Conservation (phyloP, 1,140 invertebrate genomes). For the Drosophila cardini region DNA sequence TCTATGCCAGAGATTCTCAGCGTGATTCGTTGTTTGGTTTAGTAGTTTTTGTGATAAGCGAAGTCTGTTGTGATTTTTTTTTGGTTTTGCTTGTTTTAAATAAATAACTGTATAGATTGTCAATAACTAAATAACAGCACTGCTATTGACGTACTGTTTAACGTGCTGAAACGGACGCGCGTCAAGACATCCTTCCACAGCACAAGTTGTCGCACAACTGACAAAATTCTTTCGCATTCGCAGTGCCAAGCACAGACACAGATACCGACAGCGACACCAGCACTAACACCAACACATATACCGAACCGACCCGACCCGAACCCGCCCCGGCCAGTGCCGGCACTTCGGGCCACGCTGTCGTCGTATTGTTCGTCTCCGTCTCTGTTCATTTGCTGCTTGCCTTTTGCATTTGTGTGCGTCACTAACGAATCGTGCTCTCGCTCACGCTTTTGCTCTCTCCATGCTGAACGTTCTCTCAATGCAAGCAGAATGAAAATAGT, state of each 20-base stretch:
- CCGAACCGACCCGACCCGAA: not conserved
- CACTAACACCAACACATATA: not conserved
- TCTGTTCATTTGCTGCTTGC: slow-evolving; percentile 46
- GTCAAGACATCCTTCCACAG: slow-evolving; percentile 77
- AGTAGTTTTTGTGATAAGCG: slow-evolving; percentile 47
- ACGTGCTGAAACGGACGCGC: slow-evolving; percentile 64
- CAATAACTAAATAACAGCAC: slow-evolving; percentile 32
- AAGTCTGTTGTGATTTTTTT: slow-evolving; percentile 36
- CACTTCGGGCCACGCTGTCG: slow-evolving; percentile 55
- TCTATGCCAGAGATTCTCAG: slow-evolving; percentile 33
- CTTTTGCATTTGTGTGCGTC: slow-evolving; percentile 38
- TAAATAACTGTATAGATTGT: slow-evolving; percentile 26
- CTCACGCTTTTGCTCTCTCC: slow-evolving; percentile 2
- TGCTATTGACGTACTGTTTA: slow-evolving; percentile 4
- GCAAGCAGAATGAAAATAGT: slow-evolving; percentile 24
- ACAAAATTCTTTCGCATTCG: slow-evolving; percentile 65
- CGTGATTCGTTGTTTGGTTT: slow-evolving; percentile 15
- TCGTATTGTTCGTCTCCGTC: slow-evolving; percentile 54
- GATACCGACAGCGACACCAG: not conserved
- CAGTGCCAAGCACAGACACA: slow-evolving; percentile 31
- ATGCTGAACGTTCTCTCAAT: not conserved
- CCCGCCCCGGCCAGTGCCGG: slow-evolving; percentile 25
- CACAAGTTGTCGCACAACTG: slow-evolving; percentile 83
- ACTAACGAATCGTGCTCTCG: slow-evolving; percentile 15
- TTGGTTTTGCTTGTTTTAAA: not conserved